Evolutionary conservation across 2,113 vertebrate species (phyloP).

Genomic region (Oncorhynchus keta): DNA sequence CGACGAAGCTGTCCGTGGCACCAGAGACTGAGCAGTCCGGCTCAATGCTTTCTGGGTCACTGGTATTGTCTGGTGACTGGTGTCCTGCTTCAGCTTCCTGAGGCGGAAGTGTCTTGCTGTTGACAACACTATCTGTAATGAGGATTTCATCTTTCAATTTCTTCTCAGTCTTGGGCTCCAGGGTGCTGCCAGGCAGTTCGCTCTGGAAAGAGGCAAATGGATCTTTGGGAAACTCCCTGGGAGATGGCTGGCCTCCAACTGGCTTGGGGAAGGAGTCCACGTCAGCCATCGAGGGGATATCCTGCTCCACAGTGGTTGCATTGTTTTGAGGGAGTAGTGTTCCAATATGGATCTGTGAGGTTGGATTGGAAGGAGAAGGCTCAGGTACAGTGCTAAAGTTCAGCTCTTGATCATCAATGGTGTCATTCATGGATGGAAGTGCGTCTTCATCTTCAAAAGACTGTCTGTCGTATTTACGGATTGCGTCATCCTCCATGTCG

Average conservation of each 20-base stretch:
- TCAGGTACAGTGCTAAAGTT: conserved; percentile 40
- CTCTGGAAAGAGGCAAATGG: conserved; percentile 57
- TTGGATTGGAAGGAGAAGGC: conserved; percentile 43
- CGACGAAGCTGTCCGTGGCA: conserved; percentile 75
- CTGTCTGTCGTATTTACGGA: conserved; percentile 50
- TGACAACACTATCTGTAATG: conserved; percentile 15
- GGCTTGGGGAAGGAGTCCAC: conserved; percentile 28
- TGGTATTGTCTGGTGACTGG: conserved; percentile 35
- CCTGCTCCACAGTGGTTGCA: conserved; percentile 10
- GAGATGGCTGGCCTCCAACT: conserved; percentile 25
- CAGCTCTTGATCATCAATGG: conserved; percentile 22
- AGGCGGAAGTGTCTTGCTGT: conserved; percentile 1
- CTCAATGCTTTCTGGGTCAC: conserved; percentile 40
- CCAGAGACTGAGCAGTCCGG: conserved; percentile 46
- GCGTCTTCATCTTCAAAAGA: conserved; percentile 63
- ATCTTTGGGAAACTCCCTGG: conserved; percentile 49
- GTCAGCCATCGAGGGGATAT: conserved; percentile 21
- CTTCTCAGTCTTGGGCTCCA: conserved; percentile 36
- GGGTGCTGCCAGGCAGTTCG: conserved; percentile 15
- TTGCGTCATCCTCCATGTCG: conserved; percentile 55
- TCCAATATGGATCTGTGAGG: conserved; percentile 33
- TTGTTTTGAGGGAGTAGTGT: conserved; percentile 15
- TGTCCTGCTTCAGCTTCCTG: conserved; percentile 12
- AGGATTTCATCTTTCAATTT: conserved; percentile 10
- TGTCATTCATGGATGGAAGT: conserved; percentile 37